Evolutionary conservation across 1,140 invertebrate genomes (phyloP), one percentile per base, ranked within the genome.

Genomic region (Rhopalosiphum padi): DNA sequence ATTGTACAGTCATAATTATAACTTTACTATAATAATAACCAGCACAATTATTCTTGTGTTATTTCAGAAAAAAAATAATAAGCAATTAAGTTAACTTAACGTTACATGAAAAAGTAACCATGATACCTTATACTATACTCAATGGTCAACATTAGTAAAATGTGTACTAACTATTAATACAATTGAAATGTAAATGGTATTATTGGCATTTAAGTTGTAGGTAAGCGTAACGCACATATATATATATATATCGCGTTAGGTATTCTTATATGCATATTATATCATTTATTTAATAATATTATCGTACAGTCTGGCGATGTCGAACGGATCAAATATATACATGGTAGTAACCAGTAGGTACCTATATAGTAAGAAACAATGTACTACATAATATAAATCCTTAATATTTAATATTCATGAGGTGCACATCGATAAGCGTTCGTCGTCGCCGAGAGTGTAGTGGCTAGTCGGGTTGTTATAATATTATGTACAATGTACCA

Each of bases 401-500:
- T 46, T 51, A 51, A n/a, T n/a, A 77, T n/a, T 77, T 77, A n/a
- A 77, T 77, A 77, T 77, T 77, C 60, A 77, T n/a, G 30, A 77
- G 30, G 15, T 18, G 30, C 60, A 15, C 30, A 21, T 77, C n/a
- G n/a, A 51, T n/a, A 86, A 86, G 37, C 23, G 37, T 83, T 41
- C 82, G 35, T 83, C 21, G 35, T 41, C 82, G 37, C 7, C 37
- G 35, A 41, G 82, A 41, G 8, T 41, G 8, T 41, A 83, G 83
- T 46, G 22, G 25, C 23, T 8, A 77, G 83, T 25, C 41, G 83
- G 83, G 25, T 77, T 35, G 60, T 15, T 18, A 15, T 68, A 68
- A 30, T 43, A 82, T 85, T 43, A 82, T 85, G 8, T 85, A 85
- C 37, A 21, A 85, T 23, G 11, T 43, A 86, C 60, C 60, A n/a